These are phyloP conservation scores for Leptosomus discolor DNA, from an alignment of 2,113 vertebrate genomes.

Conservation along the genomic window DNA sequence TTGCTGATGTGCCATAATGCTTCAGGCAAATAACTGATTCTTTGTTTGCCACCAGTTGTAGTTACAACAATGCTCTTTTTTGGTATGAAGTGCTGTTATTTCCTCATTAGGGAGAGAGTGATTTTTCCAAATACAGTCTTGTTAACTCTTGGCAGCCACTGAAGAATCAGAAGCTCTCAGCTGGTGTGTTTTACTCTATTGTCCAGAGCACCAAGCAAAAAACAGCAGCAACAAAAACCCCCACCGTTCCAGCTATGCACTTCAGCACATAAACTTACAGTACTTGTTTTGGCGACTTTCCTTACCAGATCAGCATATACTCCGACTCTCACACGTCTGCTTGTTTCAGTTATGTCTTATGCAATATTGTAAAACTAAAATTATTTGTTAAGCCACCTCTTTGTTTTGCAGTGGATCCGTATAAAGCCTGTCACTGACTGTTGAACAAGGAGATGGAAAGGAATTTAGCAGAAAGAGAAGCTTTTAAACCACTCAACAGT, in stretches of 20 bases:
- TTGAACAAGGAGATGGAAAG: neutral
- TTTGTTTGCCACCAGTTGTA: slow-evolving; percentile 5
- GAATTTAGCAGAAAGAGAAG: neutral
- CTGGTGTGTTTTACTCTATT: neutral
- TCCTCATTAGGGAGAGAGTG: neutral
- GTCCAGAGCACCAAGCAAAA: neutral
- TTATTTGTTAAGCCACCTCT: neutral
- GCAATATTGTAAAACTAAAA: neutral
- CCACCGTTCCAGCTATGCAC: neutral
- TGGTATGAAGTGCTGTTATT: neutral
- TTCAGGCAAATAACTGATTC: slow-evolving; percentile 9
- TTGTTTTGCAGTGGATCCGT: neutral
- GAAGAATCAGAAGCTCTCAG: neutral
- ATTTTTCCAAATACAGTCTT: neutral
- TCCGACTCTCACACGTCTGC: neutral
- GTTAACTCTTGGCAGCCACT: slow-evolving; percentile 18
- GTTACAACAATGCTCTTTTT: neutral
- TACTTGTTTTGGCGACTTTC: neutral
- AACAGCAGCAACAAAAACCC: neutral
- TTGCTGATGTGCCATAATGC: neutral
- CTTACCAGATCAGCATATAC: neutral
- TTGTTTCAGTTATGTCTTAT: neutral
- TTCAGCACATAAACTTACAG: neutral
- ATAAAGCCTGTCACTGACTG: neutral
- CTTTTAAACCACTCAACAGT: neutral